phyloP scores from a whole-genome alignment of 2,113 vertebrate species.

The Cnemophilus loriae region DNA sequence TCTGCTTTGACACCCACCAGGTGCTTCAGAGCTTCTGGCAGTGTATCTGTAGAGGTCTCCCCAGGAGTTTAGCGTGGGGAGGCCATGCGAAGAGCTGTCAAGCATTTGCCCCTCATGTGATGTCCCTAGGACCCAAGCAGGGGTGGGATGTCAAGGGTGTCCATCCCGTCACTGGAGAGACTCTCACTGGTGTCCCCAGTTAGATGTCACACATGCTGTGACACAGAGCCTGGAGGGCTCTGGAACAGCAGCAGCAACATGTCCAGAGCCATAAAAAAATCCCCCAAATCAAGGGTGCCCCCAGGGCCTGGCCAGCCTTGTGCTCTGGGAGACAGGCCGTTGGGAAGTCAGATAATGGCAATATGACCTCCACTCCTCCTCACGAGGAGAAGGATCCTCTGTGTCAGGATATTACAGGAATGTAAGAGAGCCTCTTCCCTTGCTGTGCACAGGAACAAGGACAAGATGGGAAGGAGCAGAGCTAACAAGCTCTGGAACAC shows the following conservation, averaged over 20 bases:
- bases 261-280: neutral
- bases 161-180: neutral
- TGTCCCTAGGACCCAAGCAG: fast-evolving
- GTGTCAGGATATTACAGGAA: neutral
- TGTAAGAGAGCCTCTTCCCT: neutral
- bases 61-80: neutral
- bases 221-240: neutral
- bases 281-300: neutral
- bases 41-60: neutral
- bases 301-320: neutral
- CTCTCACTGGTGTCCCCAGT: neutral
- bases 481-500: too few species aligned
- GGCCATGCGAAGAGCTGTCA: neutral
- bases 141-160: neutral
- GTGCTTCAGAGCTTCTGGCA: neutral
- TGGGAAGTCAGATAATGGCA: neutral
- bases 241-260: neutral
- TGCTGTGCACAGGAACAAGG: neutral
- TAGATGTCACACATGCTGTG: neutral
- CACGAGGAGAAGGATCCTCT: neutral
- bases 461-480: neutral
- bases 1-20: neutral
- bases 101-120: neutral
- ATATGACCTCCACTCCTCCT: neutral
- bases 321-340: neutral